Base-by-base conservation (phyloP, 2,797 vertebrate species). In the Schizopygopsis pylzovi region DNA sequence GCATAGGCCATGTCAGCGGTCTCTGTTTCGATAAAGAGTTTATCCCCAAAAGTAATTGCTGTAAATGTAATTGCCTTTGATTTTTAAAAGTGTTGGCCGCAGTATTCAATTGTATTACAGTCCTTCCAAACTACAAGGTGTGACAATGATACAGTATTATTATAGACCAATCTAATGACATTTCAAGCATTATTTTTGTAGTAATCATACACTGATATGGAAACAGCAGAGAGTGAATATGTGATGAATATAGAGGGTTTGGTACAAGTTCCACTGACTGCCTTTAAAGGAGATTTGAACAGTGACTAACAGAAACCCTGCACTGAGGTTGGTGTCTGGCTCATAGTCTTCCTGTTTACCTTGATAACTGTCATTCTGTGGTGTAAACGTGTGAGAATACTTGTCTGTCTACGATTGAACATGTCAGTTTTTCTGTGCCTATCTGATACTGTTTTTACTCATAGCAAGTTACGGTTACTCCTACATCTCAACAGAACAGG, bases 331-430 rank as follows among this genome's bases (percentile, higher is more conserved):
- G 83, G 39, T 82, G 43, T 71, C 78, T 84, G 82, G 47, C 79
- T 87, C 82, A 56, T 65, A 37, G 67, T 87, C 88, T 90, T 92
- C 90, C 90, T 92, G 90, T 92, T 91, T 91, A 89, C 87, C 85
- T 83, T 77, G 75, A 52, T 79, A 89, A 70, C 79, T 59, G 84
- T 63, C 87, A 43, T 81, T 76, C 79, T 91, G 87, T 61, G 85
- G 87, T 82, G 56, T 70, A 77, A 75, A 86, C 77, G 49, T 86
- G 87, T 81, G 72, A 84, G 25, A 67, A 82, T 84, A 65, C n/a
- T 25, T 76, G 65, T 71, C n/a, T 84, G 65, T 18, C 15, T 67
- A 33, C 25, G 22, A 52, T 6, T 68, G 13, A 75, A 61, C 16
- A 49, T 82, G 73, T 81, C 13, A 78, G 63, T 70, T n/a, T 45